phyloP scores from a whole-genome alignment of 2,113 vertebrate genomes.

The Recurvirostra avosetta region DNA sequence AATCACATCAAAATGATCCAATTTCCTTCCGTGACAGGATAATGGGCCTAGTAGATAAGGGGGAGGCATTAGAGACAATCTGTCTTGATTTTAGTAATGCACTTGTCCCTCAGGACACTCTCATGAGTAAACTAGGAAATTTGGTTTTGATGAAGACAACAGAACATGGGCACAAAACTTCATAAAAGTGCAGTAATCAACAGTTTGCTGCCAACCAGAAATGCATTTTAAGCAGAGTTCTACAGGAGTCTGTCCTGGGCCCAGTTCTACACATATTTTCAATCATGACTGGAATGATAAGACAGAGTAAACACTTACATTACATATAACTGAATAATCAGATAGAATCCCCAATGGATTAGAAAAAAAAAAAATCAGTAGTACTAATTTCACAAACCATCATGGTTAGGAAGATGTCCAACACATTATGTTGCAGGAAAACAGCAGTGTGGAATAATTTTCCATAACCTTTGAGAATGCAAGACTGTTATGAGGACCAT shows the following conservation, averaged over 20 bases:
- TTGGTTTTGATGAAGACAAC: background rate
- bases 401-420: background rate
- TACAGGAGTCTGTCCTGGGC: background rate
- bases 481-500: background rate
- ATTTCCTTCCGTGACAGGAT: background rate
- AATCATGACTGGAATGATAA: background rate
- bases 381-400: background rate
- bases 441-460: background rate
- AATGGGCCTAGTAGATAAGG: background rate
- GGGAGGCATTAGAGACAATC: background rate
- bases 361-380: background rate
- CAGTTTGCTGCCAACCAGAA: background rate
- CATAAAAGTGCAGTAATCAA: background rate
- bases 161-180: background rate
- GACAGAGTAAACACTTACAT: background rate
- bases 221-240: background rate
- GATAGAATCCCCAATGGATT: background rate
- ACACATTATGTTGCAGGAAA: background rate
- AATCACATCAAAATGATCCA: conserved; percentile 38
- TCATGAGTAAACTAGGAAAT: background rate
- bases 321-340: background rate
- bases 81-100: background rate
- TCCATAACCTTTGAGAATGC: background rate
- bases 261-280: background rate
- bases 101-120: background rate